Conservation (phyloP, 2,888 invertebrate species). For the Pharmacophagus antenor region DNA sequence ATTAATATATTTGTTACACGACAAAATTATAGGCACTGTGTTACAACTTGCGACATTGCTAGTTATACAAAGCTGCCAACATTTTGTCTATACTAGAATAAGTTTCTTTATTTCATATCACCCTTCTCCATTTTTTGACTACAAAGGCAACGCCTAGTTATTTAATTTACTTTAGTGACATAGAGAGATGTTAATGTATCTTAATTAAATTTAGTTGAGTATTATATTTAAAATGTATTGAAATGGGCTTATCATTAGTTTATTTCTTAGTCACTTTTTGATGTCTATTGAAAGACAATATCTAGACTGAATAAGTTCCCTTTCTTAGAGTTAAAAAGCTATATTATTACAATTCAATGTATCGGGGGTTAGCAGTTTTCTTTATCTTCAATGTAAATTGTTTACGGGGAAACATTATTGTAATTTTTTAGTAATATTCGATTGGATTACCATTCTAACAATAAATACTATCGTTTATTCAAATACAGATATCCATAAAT, state of each 20-base stretch:
- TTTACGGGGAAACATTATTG: constrained; percentile 63
- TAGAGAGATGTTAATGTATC: constrained; percentile 51
- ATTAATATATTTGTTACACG: background rate
- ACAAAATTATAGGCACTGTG: background rate
- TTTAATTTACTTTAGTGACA: constrained; percentile 51
- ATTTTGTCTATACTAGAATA: background rate
- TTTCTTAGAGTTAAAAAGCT: constrained; percentile 49
- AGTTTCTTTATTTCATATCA: background rate
- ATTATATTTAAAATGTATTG: constrained; percentile 55
- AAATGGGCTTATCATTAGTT: constrained; percentile 51
- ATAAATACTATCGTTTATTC: background rate
- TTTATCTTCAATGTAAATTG: constrained; percentile 66
- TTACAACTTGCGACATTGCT: background rate
- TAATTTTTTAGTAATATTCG: constrained; percentile 6
- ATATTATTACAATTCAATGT: constrained; percentile 30
- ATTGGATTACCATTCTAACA: constrained; percentile 39
- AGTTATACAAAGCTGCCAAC: background rate
- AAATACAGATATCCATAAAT: background rate
- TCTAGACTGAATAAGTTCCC: constrained; percentile 76
- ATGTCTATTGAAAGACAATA: constrained; percentile 75
- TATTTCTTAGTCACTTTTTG: constrained; percentile 64
- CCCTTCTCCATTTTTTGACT: background rate
- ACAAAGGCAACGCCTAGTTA: constrained; percentile 39
- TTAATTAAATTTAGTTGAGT: constrained; percentile 68
- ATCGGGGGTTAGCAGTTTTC: constrained; percentile 38